A percentile compares a stretch with the other conserved stretches of the same genome.
Conservation (phyloP, 2,113 vertebrate genomes). For the Ovis aries region DNA sequence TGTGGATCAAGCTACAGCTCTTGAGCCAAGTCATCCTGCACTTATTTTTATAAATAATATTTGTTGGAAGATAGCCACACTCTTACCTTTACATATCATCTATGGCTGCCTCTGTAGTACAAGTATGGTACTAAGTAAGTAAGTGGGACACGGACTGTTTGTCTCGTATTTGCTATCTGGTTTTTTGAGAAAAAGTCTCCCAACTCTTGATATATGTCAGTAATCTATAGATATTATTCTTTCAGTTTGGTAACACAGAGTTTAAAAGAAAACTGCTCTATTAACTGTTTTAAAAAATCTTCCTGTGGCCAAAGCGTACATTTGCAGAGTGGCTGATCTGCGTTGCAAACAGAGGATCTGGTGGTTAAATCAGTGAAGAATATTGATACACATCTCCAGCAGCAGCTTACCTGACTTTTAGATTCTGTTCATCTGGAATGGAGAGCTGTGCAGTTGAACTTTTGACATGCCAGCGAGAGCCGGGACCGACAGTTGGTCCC, state of each 20-base stretch:
- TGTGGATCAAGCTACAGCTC: background rate
- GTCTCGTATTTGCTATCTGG: background rate
- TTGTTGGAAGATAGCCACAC: background rate
- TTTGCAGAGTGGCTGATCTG: background rate
- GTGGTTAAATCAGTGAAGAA: background rate
- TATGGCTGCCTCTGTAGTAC: background rate
- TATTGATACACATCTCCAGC: background rate
- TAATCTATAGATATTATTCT: background rate
- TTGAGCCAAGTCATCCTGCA: background rate
- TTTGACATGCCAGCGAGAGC: background rate
- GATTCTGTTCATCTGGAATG: background rate
- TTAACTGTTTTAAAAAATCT: background rate
- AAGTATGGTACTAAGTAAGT: background rate
- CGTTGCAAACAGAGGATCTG: background rate
- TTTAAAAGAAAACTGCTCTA: background rate
- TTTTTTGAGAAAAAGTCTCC: background rate
- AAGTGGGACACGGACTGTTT: background rate
- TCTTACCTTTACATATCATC: background rate
- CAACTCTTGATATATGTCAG: background rate
- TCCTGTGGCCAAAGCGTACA: background rate
- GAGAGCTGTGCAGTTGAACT: slow-evolving; percentile 5
- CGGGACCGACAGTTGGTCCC: background rate
- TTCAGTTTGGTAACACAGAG: background rate
- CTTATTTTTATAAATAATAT: background rate
- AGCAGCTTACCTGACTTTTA: background rate